Evolutionary conservation across 2,888 invertebrate genomes (phyloP).

Genomic region (Rhamnusium bicolor): DNA sequence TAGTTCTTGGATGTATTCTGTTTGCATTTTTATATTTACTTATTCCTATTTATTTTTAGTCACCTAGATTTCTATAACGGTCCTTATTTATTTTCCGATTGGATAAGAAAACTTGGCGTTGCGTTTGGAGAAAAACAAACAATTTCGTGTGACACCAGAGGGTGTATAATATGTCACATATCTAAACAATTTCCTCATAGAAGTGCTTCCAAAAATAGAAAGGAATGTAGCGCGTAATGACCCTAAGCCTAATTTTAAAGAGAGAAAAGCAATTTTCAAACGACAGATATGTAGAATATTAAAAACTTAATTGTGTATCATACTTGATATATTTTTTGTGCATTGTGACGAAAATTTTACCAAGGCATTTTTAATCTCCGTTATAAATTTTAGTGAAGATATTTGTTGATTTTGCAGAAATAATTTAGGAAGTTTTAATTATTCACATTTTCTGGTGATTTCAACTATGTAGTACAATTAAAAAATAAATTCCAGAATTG

Average conservation of each 20-base stretch:
- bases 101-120: constrained; percentile 23
- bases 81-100: constrained; percentile 34
- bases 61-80: constrained; percentile 18
- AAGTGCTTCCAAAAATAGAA: constrained; percentile 34
- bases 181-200: constrained; percentile 40
- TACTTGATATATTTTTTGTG: too few species aligned
- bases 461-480: too few species aligned
- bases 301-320: constrained; percentile 3
- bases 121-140: constrained; percentile 34
- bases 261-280: not conserved
- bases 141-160: constrained; percentile 37
- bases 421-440: too few species aligned
- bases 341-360: too few species aligned
- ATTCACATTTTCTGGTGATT: too few species aligned
- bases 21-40: too few species aligned
- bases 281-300: constrained; percentile 1
- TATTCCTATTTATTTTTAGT: constrained; percentile 8
- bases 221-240: constrained; percentile 41
- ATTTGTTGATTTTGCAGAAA: too few species aligned
- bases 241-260: constrained; percentile 17
- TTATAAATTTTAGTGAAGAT: too few species aligned
- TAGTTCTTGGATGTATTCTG: too few species aligned
- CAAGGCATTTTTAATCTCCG: too few species aligned
- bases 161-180: constrained; percentile 40
- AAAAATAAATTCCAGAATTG: too few species aligned